Percentiles rank a stretch among this genome's conserved stretches.
Conservation (phyloP, 2,888 invertebrate genomes). For the Caenorhabditis sulstoni region DNA sequence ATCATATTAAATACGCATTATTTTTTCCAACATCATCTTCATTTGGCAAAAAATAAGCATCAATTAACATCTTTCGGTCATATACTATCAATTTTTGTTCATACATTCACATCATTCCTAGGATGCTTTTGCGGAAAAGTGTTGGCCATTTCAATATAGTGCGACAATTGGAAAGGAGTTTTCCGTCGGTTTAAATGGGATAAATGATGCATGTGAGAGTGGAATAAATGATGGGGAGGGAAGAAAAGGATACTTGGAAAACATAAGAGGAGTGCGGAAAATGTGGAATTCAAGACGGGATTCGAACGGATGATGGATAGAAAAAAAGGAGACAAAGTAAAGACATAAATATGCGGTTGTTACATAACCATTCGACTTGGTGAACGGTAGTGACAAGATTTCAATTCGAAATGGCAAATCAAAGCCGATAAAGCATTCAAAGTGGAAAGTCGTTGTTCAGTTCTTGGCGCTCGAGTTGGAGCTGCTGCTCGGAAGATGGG, state of each 20-base stretch:
- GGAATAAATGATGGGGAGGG: background rate
- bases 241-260: no score
- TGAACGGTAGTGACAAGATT: constrained; percentile 12
- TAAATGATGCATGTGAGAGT: background rate
- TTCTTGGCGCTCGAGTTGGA: constrained; percentile 23
- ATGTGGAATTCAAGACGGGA: background rate
- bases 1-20: no score
- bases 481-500: constrained; percentile 60
- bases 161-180: background rate
- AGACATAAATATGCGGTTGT: no score
- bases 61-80: constrained; percentile 29
- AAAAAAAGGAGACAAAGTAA: background rate
- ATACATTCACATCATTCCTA: constrained; percentile 38
- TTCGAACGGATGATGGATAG: background rate
- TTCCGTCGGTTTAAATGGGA: background rate
- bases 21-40: constrained; percentile 15
- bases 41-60: constrained; percentile 17
- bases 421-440: constrained; percentile 31
- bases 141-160: background rate
- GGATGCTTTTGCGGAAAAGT: constrained; percentile 18
- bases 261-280: background rate
- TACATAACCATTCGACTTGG: no score
- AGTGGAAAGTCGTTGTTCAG: constrained; percentile 10
- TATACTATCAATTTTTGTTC: constrained; percentile 30
- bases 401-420: constrained; percentile 28